phyloP scores from a whole-genome alignment of 53 echinoderm and acorn worm genomes.

The Glandiceps talaboti region DNA sequence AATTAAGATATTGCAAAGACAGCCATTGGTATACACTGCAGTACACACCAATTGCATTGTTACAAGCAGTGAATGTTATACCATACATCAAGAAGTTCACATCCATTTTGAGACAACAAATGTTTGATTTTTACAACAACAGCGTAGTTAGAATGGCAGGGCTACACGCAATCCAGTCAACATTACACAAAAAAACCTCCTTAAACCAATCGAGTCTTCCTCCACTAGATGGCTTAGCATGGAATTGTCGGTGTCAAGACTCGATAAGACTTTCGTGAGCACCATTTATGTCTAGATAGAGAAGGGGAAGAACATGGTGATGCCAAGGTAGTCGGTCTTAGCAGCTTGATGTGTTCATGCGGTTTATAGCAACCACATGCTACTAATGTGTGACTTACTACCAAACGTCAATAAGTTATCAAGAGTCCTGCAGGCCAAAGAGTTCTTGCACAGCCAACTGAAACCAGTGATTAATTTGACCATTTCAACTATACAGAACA shows the following conservation, averaged over 20 bases:
- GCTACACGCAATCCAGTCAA: slow-evolving; percentile 17
- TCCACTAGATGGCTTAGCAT: slow-evolving; percentile 37
- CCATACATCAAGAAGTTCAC: slow-evolving; percentile 30
- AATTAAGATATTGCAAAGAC: slow-evolving; percentile 29
- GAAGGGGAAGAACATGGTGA: slow-evolving; percentile 35
- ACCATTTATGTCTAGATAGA: slow-evolving; percentile 27
- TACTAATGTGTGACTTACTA: slow-evolving; percentile 42
- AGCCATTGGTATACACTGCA: slow-evolving; percentile 42
- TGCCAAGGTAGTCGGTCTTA: slow-evolving; percentile 32
- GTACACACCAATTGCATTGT: slow-evolving; percentile 35
- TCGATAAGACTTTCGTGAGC: slow-evolving; percentile 15
- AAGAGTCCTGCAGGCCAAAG: slow-evolving; percentile 2
- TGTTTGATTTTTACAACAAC: slow-evolving; percentile 43
- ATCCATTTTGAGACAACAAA: slow-evolving; percentile 25
- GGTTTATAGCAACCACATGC: slow-evolving; percentile 31
- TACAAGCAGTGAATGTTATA: slow-evolving; percentile 33
- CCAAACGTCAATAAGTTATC: slow-evolving; percentile 11
- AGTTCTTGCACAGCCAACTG: neutral
- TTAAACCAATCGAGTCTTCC: slow-evolving; percentile 27
- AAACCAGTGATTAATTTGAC: neutral
- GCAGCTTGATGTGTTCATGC: slow-evolving; percentile 16
- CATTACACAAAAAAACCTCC: slow-evolving; percentile 9
- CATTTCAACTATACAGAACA: neutral
- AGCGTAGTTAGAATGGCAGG: slow-evolving; percentile 35
- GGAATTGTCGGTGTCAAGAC: slow-evolving; percentile 26